These are phyloP conservation scores for Coleophora deauratella DNA, from an alignment of 2,888 invertebrate genomes.

Conservation along the genomic window DNA sequence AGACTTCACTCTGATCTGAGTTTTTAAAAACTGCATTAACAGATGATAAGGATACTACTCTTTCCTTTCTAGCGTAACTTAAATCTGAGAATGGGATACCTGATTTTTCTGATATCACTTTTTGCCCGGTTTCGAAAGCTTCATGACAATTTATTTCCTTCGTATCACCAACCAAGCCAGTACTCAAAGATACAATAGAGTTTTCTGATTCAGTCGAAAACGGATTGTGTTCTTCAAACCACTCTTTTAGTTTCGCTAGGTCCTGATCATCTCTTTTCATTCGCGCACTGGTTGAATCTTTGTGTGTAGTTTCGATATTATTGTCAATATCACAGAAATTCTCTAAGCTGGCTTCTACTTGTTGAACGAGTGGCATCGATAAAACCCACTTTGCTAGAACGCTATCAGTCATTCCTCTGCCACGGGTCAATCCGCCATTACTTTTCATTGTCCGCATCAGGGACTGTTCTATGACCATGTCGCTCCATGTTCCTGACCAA, in stretches of 20 bases:
- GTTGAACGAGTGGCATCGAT: constrained; percentile 9
- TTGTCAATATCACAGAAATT: constrained; percentile 13
- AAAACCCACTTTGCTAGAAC: constrained; percentile 11
- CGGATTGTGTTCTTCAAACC: constrained; percentile 17
- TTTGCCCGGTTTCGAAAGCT: constrained; percentile 24
- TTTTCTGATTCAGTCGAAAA: constrained; percentile 13
- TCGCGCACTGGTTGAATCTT: constrained; percentile 17
- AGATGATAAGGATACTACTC: constrained; percentile 19
- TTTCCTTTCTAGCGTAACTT: constrained; percentile 25
- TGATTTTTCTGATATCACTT: constrained; percentile 19
- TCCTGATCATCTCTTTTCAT: constrained; percentile 16
- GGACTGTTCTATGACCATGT: constrained; percentile 17
- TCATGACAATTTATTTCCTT: constrained; percentile 23
- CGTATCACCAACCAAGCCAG: constrained; percentile 19
- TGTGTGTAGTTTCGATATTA: constrained; percentile 16
- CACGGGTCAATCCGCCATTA: constrained; percentile 23
- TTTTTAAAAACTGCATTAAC: constrained; percentile 13
- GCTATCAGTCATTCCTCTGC: constrained; percentile 24
- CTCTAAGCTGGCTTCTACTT: constrained; percentile 12
- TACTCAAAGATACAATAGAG: constrained; percentile 19
- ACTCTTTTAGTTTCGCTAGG: constrained; percentile 14
- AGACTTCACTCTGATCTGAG: constrained; percentile 17
- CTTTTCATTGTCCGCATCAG: constrained; percentile 20
- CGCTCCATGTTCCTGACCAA: constrained; percentile 19
- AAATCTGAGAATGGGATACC: constrained; percentile 21